phyloP scores from a whole-genome alignment of 1,140 invertebrate genomes.

The Heliconius melpomene region DNA sequence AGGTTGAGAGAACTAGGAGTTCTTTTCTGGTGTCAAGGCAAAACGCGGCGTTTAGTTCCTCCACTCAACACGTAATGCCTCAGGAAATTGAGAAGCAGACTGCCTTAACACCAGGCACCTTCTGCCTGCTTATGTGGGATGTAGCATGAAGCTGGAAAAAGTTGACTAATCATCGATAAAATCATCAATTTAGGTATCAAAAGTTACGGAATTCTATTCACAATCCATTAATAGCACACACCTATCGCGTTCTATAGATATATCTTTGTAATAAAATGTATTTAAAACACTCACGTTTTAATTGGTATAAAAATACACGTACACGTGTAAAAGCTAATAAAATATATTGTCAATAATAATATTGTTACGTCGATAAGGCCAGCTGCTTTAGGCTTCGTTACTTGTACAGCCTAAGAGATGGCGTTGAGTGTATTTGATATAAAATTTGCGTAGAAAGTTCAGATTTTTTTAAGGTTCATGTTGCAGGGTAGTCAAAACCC shows the following conservation, averaged over 20 bases:
- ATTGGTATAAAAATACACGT: constrained; percentile 43
- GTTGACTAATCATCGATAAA: not conserved
- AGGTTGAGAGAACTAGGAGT: no score
- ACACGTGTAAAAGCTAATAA: constrained; percentile 47
- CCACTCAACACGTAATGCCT: not conserved
- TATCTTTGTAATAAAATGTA: constrained; percentile 26
- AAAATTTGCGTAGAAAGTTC: not conserved
- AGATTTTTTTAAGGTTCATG: not conserved
- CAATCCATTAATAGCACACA: not conserved
- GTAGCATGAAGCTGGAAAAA: no score
- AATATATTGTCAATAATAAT: constrained; percentile 35
- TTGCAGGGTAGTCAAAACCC: no score
- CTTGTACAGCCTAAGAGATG: constrained; percentile 49
- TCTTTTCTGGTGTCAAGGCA: not conserved
- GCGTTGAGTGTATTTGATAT: constrained; percentile 38
- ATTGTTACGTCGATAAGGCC: constrained; percentile 41
- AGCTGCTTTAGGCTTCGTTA: constrained; percentile 22
- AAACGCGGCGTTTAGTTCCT: not conserved
- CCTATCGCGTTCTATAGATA: not conserved
- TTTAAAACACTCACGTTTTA: constrained; percentile 21
- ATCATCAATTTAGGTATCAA: not conserved
- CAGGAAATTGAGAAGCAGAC: not conserved
- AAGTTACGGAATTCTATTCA: not conserved
- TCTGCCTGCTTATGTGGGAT: no score
- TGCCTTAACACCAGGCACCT: not conserved